Conservation (phyloP, 2,888 invertebrate species). For the Enchytraeus crypticus region DNA sequence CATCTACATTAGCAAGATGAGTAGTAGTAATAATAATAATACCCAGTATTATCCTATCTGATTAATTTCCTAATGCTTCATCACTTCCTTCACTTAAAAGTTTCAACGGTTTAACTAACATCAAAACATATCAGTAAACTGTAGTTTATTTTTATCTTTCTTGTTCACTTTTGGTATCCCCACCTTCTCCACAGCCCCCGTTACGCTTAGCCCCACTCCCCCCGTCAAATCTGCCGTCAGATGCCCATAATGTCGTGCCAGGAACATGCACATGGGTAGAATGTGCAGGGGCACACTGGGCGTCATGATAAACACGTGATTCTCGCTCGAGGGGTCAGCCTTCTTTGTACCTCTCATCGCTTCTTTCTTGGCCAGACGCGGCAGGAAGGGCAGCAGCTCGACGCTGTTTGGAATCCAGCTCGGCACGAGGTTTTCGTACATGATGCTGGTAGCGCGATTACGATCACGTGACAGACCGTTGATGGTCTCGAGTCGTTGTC, state of each 20-base stretch:
- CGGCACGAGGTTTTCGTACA: slow-evolving; percentile 20
- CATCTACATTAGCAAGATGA: too few relatives aligned
- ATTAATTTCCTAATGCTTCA: too few relatives aligned
- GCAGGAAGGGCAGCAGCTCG: slow-evolving; percentile 22
- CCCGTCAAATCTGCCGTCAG: background rate
- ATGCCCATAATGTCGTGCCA: slow-evolving; percentile 20
- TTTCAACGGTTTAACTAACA: too few relatives aligned
- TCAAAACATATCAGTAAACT: too few relatives aligned
- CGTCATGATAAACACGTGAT: slow-evolving; percentile 7
- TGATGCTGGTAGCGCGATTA: slow-evolving; percentile 8
- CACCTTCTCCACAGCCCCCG: background rate
- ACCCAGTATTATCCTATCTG: too few relatives aligned
- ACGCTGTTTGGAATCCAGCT: slow-evolving; percentile 23
- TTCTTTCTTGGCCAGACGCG: slow-evolving; percentile 11
- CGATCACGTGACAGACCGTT: slow-evolving; percentile 13
- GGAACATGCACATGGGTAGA: slow-evolving; percentile 24
- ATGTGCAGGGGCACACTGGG: slow-evolving; percentile 23
- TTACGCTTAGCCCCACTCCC: background rate
- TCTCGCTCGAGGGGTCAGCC: background rate
- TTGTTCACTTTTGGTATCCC: background rate
- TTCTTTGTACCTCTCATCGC: slow-evolving; percentile 6
- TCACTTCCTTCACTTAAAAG: too few relatives aligned
- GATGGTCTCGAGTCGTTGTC: slow-evolving; percentile 5
- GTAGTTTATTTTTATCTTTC: too few relatives aligned
- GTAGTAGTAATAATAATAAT: too few relatives aligned